Evolutionary conservation across 2,113 vertebrate species (phyloP).

Genomic region (Himantopus leucocephalus): DNA sequence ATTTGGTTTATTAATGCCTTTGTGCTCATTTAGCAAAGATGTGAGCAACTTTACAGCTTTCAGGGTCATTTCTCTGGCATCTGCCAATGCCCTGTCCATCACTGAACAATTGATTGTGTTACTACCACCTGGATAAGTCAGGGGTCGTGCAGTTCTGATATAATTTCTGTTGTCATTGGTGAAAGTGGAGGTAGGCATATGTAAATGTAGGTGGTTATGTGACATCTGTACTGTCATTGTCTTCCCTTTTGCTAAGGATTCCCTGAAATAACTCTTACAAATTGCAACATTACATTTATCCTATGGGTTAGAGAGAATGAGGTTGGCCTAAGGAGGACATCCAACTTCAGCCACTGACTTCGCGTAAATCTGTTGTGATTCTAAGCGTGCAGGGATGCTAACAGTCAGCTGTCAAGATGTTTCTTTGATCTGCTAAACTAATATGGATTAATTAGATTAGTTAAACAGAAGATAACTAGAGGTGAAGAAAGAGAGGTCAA

Average conservation of each 20-base stretch:
- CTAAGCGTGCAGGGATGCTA: neutral
- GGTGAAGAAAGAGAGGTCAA: neutral
- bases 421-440: neutral
- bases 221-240: neutral
- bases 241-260: neutral
- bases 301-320: neutral
- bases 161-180: neutral
- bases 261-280: neutral
- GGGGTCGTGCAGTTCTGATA: neutral
- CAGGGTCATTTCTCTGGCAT: neutral
- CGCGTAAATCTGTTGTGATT: neutral
- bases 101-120: neutral
- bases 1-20: neutral
- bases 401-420: neutral
- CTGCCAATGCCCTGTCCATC: neutral
- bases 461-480: slow-evolving; percentile 2
- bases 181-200: neutral
- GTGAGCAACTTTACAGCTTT: neutral
- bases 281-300: neutral
- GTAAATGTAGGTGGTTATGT: neutral
- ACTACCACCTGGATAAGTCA: neutral
- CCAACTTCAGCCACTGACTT: neutral
- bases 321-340: neutral
- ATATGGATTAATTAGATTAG: neutral
- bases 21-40: neutral